Evolutionary conservation across 2,113 vertebrate species (phyloP), one percentile per base, ranked within the genome.

Genomic region (Nerophis lumbriciformis): DNA sequence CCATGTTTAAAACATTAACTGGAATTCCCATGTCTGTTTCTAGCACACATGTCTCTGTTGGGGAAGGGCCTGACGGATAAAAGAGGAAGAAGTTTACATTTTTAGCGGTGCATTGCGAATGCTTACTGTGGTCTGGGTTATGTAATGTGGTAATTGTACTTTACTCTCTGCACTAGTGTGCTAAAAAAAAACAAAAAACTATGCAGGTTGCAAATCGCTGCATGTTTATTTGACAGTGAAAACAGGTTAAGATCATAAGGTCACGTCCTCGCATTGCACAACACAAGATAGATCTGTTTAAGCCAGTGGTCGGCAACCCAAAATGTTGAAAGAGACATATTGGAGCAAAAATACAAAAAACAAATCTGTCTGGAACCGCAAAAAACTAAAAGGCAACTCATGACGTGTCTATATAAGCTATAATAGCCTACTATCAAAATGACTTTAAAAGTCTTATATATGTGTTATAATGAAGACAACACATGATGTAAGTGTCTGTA

Each of bases 1-100:
- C 57, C 69, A 79, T 85, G 78, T 84, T 84, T 83, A 80, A 82
- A 83, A 83, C 78, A 83, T 84, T 64, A 63, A 73, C 65, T 61
- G 57, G 72, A 71, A 76, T 66, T 63, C 69, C 61, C 61, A 69
- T 35, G 68, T 75, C 71, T 69, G 56, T 57, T 72, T 28, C 21
- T 44, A 4, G 56, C 63, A 68, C 56, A 54, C 59, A 63, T 53
- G 63, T 36, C 35, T 44, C 49, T 48, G 44, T 47, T 37, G 12
- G 60, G 61, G 71, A 71, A 39, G 44, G 36, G 63, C 57, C 36
- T 61, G 56, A 66, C 50, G 63, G 35, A n/a, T 8, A 62, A 59
- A 65, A 56, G 6, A 36, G 28, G 28, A 3, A 71, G 73, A 56
- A 38, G 8, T 53, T 13, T 15, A 1, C 8, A 35, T 63, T 63